Percentiles rank a stretch among this genome's conserved stretches.
These are phyloP conservation scores for Gymnorhina tibicen DNA, from an alignment of 2,113 vertebrate genomes.

Conservation along the genomic window DNA sequence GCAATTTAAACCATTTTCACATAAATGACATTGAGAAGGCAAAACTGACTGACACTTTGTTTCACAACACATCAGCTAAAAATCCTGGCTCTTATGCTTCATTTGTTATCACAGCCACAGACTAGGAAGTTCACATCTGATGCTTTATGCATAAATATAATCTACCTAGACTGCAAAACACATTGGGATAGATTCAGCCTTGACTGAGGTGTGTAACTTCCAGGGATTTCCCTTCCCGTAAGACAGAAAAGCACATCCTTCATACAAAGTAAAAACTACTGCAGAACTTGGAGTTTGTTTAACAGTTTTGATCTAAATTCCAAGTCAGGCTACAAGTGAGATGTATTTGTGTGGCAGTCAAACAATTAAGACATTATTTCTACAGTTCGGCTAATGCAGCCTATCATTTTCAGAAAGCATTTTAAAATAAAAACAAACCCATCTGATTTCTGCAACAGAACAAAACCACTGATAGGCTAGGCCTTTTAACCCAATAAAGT, in stretches of 20 bases:
- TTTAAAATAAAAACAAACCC: not conserved
- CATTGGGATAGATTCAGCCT: not conserved
- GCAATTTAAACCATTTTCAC: not conserved
- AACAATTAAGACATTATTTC: not conserved
- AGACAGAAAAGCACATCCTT: not conserved
- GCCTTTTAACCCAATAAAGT: not conserved
- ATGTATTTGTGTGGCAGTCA: not conserved
- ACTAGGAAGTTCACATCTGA: slow-evolving; percentile 18
- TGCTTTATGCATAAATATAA: not conserved
- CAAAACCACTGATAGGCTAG: not conserved
- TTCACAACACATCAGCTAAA: not conserved
- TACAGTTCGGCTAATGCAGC: not conserved
- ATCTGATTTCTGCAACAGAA: not conserved
- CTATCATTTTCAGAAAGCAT: not conserved
- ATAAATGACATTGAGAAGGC: not conserved
- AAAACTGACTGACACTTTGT: slow-evolving; percentile 12
- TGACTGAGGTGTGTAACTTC: not conserved
- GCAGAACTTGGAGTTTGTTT: not conserved
- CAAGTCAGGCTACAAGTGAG: not conserved
- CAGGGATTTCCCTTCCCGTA: not conserved
- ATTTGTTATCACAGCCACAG: slow-evolving; percentile 43
- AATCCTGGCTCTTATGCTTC: slow-evolving; percentile 1
- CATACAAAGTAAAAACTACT: not conserved
- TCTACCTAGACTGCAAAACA: not conserved
- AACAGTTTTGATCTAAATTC: not conserved